These are phyloP conservation scores for Mus pahari DNA, from an alignment of 2,113 vertebrate genomes.

Conservation along the genomic window DNA sequence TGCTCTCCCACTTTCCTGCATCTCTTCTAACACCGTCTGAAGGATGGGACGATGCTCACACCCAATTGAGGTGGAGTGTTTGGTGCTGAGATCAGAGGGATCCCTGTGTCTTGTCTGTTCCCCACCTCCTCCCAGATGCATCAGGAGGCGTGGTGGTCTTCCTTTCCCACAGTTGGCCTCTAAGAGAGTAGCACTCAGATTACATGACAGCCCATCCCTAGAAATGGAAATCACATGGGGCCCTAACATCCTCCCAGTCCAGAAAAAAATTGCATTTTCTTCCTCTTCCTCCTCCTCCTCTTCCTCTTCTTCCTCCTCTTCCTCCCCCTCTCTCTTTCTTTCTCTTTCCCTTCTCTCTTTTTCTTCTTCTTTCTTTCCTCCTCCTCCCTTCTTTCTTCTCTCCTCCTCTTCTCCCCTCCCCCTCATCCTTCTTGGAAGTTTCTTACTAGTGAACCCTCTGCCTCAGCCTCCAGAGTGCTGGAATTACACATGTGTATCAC, in stretches of 20 bases:
- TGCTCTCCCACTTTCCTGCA: background rate
- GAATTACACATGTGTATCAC: background rate
- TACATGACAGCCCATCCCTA: background rate
- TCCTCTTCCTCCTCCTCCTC: background rate
- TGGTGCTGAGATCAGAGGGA: background rate
- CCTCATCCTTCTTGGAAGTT: background rate
- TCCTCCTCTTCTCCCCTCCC: background rate
- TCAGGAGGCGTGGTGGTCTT: background rate
- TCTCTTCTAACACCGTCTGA: background rate
- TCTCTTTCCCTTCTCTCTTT: no score
- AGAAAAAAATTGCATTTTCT: background rate
- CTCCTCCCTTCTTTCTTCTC: no score
- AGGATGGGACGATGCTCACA: background rate
- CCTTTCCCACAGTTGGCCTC: background rate
- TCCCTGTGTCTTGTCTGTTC: background rate
- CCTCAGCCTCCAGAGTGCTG: background rate
- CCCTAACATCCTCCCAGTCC: background rate
- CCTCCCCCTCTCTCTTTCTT: fast-evolving
- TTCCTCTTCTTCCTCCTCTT: no score
- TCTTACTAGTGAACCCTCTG: background rate
- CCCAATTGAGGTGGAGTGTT: background rate
- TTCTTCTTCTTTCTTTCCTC: no score
- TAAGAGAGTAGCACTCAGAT: background rate
- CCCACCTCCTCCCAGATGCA: background rate
- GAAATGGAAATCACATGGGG: background rate